phyloP scores from a whole-genome alignment of 1,140 invertebrate species.

The Sipha flava region DNA sequence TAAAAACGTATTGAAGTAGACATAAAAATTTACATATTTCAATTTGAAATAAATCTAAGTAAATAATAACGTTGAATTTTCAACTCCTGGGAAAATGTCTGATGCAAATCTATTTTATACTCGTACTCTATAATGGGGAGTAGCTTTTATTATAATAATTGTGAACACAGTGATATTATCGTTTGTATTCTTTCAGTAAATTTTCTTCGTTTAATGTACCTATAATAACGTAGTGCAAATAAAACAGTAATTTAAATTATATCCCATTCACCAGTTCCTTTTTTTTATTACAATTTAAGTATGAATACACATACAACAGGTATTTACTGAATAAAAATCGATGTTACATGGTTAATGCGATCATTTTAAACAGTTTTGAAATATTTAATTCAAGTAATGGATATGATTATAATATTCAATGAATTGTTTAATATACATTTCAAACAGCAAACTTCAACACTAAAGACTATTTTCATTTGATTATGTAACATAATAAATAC shows the following conservation, averaged over 20 bases:
- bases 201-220: not conserved
- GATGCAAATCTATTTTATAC: not conserved
- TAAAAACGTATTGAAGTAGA: not conserved
- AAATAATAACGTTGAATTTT: not conserved
- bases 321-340: not conserved
- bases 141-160: not conserved
- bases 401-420: too few relatives aligned
- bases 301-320: not conserved
- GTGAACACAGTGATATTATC: not conserved
- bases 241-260: not conserved
- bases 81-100: conserved; percentile 1
- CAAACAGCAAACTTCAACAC: too few relatives aligned
- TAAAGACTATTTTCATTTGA: too few relatives aligned
- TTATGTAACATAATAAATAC: too few relatives aligned
- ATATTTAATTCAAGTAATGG: too few relatives aligned
- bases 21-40: not conserved
- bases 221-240: not conserved
- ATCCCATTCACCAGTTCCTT: not conserved
- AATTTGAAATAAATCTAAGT: not conserved
- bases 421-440: too few relatives aligned
- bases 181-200: not conserved
- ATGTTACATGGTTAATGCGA: not conserved
- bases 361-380: not conserved
- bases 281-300: not conserved
- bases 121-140: not conserved